phyloP scores from a whole-genome alignment of 1,140 invertebrate genomes.

The Micrasema minimum region DNA sequence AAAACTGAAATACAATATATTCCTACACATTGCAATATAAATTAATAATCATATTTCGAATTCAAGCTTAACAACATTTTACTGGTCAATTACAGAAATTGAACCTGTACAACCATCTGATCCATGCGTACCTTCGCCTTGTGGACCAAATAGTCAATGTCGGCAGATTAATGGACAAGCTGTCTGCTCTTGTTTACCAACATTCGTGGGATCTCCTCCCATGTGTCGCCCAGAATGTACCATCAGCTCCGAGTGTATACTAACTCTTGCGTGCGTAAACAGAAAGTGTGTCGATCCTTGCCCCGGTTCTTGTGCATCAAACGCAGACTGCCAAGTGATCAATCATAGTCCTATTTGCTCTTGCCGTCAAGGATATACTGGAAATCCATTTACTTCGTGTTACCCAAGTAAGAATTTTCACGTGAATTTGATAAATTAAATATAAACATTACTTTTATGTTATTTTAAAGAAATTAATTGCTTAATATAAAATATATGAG shows the following conservation, averaged over 20 bases:
- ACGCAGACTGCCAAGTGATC: conserved; percentile 70
- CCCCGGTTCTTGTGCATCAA: conserved; percentile 70
- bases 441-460: no score
- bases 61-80: no score
- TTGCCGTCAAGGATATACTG: conserved; percentile 75
- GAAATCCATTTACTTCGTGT: conserved; percentile 79
- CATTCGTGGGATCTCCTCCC: conserved; percentile 73
- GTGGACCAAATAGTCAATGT: conserved; percentile 77
- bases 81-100: conserved; percentile 15
- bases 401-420: conserved; percentile 64
- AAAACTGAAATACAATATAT: no score
- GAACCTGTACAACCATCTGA: conserved; percentile 58
- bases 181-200: conserved; percentile 71
- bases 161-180: conserved; percentile 64
- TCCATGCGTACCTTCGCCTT: conserved; percentile 76
- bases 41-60: no score
- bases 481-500: no score
- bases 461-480: no score
- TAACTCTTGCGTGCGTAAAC: conserved; percentile 75
- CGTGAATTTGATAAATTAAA: conserved; percentile 58
- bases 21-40: no score
- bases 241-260: conserved; percentile 74
- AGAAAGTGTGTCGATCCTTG: conserved; percentile 78
- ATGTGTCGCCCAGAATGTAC: conserved; percentile 75
- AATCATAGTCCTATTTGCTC: conserved; percentile 82